Conservation (phyloP, 2,888 invertebrate species). For the Scotopteryx bipunctaria region DNA sequence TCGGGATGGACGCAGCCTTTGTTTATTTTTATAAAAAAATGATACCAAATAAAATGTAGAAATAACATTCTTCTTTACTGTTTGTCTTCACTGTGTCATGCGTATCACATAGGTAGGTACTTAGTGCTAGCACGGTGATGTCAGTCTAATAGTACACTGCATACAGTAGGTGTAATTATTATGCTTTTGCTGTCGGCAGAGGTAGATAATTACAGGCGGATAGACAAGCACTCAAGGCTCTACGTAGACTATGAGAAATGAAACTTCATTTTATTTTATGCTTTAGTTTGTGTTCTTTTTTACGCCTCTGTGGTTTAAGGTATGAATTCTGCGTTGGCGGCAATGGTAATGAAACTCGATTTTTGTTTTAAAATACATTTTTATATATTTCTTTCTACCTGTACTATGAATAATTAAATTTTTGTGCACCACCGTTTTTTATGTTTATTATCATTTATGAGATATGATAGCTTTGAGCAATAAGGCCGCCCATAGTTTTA, state of each 20-base stretch:
- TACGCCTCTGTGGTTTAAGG: conserved; percentile 10
- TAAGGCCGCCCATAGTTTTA: too few relatives aligned
- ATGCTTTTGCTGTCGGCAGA: conserved; percentile 34
- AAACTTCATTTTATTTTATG: conserved; percentile 24
- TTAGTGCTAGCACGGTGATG: conserved; percentile 33
- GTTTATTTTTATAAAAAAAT: neutral
- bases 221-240: conserved; percentile 24
- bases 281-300: conserved; percentile 12
- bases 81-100: neutral
- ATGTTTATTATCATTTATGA: too few relatives aligned
- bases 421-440: too few relatives aligned
- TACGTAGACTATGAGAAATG: conserved; percentile 24
- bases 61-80: neutral
- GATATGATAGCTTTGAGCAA: too few relatives aligned
- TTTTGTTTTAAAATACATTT: neutral
- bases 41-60: neutral
- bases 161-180: conserved; percentile 33
- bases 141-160: conserved; percentile 44
- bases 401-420: too few relatives aligned
- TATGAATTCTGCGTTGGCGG: conserved; percentile 1
- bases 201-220: conserved; percentile 30
- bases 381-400: neutral
- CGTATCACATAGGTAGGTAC: neutral
- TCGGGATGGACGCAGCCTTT: too few relatives aligned
- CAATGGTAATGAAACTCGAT: neutral